These are phyloP conservation scores for Calephelis perditalis DNA, from an alignment of 2,888 invertebrate genomes.

Conservation along the genomic window DNA sequence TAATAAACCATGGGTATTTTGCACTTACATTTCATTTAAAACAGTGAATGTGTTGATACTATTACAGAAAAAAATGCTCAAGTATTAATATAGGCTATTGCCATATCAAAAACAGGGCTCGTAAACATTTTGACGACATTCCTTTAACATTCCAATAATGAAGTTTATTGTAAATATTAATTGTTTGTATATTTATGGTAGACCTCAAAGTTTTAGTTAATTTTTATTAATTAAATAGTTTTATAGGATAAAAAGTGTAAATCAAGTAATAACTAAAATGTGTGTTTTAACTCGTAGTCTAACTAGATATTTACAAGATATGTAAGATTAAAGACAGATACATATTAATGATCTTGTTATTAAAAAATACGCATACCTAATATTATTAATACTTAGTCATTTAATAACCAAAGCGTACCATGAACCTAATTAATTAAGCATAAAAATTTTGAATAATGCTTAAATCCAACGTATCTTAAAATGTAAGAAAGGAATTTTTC, in stretches of 20 bases:
- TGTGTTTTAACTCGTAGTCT: too few relatives aligned
- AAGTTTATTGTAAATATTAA: conserved; percentile 55
- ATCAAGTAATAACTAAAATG: conserved; percentile 15
- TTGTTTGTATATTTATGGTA: conserved; percentile 59
- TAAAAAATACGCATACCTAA: too few relatives aligned
- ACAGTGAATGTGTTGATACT: conserved; percentile 77
- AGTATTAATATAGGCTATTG: conserved; percentile 65
- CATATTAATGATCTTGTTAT: neutral
- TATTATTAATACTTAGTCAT: too few relatives aligned
- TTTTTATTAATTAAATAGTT: conserved; percentile 34
- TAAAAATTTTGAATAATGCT: too few relatives aligned
- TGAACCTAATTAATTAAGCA: too few relatives aligned
- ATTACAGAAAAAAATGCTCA: conserved; percentile 69
- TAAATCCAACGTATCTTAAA: too few relatives aligned
- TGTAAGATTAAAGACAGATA: neutral
- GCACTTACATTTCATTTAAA: conserved; percentile 33
- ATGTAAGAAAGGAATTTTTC: too few relatives aligned
- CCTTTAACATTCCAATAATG: conserved; percentile 45
- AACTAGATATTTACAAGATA: conserved; percentile 1
- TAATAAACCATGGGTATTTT: conserved; percentile 7
- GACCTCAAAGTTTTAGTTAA: conserved; percentile 40
- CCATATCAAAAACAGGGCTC: conserved; percentile 57
- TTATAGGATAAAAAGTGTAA: conserved; percentile 21
- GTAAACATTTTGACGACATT: conserved; percentile 35
- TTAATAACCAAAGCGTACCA: too few relatives aligned